Evolutionary conservation across 2,888 invertebrate genomes (phyloP).

Genomic region (Idaea dimidiata): DNA sequence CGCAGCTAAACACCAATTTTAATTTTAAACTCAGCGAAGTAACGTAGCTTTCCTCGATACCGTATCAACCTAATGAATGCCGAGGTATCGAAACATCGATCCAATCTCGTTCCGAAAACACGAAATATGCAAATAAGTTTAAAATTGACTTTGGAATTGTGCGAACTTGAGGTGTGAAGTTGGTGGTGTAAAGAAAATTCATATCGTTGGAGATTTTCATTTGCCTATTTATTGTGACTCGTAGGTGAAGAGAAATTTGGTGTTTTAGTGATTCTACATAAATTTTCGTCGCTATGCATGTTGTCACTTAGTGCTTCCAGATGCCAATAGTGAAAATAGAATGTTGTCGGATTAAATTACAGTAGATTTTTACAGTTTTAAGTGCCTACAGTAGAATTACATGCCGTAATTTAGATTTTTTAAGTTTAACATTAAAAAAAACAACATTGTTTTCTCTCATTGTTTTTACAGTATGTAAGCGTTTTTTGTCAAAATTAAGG

Average conservation of each 20-base stretch:
- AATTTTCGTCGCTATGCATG: neutral
- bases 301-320: neutral
- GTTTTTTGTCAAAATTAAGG: no score
- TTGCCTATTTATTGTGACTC: constrained; percentile 24
- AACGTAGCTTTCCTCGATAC: constrained; percentile 17
- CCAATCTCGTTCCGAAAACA: constrained; percentile 46
- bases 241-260: constrained; percentile 5
- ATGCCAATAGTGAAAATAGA: neutral
- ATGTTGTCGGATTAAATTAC: neutral
- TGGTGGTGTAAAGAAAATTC: constrained; percentile 11
- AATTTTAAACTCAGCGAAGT: constrained; percentile 18
- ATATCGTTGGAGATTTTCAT: constrained; percentile 19
- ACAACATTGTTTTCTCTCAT: no score
- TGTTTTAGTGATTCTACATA: neutral
- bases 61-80: constrained; percentile 39
- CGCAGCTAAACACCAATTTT: neutral
- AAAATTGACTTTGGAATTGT: constrained; percentile 57
- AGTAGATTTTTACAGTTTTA: no score
- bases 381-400: no score
- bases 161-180: constrained; percentile 32
- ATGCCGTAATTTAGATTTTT: no score
- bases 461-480: no score
- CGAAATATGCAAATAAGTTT: constrained; percentile 65
- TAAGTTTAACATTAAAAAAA: no score
- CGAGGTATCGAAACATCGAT: constrained; percentile 33